phyloP scores from a whole-genome alignment of 1,140 invertebrate species.

The Neelides sp. region DNA sequence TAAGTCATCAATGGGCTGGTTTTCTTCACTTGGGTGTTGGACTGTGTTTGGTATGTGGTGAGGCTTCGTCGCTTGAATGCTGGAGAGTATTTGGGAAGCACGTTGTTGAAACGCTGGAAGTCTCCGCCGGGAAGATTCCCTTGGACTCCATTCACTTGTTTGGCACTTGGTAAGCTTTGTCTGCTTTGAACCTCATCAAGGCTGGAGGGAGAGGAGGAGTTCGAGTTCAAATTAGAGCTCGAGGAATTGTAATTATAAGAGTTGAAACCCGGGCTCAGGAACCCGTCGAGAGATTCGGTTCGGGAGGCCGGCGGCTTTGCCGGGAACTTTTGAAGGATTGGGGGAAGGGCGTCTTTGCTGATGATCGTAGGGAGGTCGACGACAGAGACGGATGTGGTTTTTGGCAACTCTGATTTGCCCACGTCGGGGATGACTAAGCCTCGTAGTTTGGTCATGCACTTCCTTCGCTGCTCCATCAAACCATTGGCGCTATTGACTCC shows the following conservation, averaged over 20 bases:
- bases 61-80: constrained; percentile 65
- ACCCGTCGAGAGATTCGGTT: constrained; percentile 23
- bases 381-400: constrained; percentile 35
- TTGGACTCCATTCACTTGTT: too few relatives aligned
- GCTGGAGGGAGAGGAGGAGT: not conserved
- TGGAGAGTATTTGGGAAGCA: constrained; percentile 64
- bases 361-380: constrained; percentile 67
- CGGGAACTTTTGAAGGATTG: constrained; percentile 30
- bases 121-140: constrained; percentile 20
- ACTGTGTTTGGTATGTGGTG: constrained; percentile 51
- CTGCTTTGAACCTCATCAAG: too few relatives aligned
- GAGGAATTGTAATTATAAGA: constrained; percentile 7
- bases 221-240: not conserved
- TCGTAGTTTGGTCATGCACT: constrained; percentile 65
- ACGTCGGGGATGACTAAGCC: constrained; percentile 73
- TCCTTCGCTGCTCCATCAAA: constrained; percentile 61
- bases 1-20: constrained; percentile 10
- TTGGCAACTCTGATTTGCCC: constrained; percentile 5
- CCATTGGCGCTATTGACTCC: constrained; percentile 33
- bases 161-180: too few relatives aligned
- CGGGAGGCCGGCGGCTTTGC: constrained; percentile 32
- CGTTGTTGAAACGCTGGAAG: constrained; percentile 24
- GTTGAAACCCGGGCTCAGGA: constrained; percentile 2
- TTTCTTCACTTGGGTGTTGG: constrained; percentile 33
- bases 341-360: constrained; percentile 43